Base-by-base conservation (phyloP, 2,113 vertebrate species). In the Nerophis lumbriciformis region DNA sequence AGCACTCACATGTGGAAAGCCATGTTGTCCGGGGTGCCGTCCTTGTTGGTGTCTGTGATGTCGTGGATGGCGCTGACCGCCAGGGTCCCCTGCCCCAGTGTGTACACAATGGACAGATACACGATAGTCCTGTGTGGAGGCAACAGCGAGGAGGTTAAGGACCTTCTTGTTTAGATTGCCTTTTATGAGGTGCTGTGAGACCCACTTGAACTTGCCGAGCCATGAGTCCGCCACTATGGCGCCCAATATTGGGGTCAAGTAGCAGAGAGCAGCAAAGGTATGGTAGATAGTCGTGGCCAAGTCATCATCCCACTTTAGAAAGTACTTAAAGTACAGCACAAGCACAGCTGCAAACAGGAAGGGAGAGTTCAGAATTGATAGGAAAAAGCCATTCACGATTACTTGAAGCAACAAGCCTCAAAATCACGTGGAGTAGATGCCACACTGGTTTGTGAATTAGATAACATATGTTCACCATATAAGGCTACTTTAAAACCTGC, bases 141-240 rank as follows among this genome's bases (percentile, higher is more conserved):
- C 9, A 64, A 61, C 48, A 49, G 36, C 12, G 36, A 58, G 16
- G 14, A 28, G 8, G 38, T 19, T n/a, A 49, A 53, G 35, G 42
- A 63, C 8, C 19, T 6, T 28, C 6, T 36, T 2, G 38, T 13
- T 45, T 42, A 6, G n/a, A 48, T n/a, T 3, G 14, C 54, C 44
- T 63, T 49, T 72, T 42, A 66, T 11, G 36, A 42, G 5, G 6
- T 8, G 9, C 16, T 1, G 16, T 21, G 48, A 58, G 5, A 73
- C 96, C 92, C 82, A 99, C 97, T 91, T 94, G 86, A 95, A 99
- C 78, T 99, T 99, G 47, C 97, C 97, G 52, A 99, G 92, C 94
- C 94, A 98, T 0, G 97, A 97, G 71, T 99, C 97, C 0, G 97
- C 97, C 5, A 98, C 65, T 0, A 98, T 84, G 3, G 95, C 97